Percentiles rank a stretch among this genome's conserved stretches.
Conservation (phyloP, 2,888 invertebrate genomes). For the Lapara coniferarum region DNA sequence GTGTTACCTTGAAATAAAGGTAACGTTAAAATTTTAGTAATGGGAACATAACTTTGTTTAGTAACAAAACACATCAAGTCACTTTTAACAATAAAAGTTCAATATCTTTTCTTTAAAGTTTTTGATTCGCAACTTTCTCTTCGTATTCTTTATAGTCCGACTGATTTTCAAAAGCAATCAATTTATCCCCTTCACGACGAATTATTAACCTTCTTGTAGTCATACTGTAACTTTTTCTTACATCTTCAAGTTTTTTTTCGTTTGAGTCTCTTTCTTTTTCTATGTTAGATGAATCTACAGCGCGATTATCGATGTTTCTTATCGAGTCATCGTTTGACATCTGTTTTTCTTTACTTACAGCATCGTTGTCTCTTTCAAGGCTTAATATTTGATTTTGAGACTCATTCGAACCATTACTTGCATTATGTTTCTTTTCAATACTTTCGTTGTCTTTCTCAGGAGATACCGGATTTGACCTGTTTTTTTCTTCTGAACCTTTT, state of each 20-base stretch:
- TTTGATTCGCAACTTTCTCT: slow-evolving; percentile 35
- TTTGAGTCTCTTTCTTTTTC: slow-evolving; percentile 31
- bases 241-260: background rate
- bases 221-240: slow-evolving; percentile 4
- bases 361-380: background rate
- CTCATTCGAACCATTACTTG: background rate
- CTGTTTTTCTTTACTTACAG: background rate
- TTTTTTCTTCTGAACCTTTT: slow-evolving; percentile 1
- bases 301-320: too few species aligned
- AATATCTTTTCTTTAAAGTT: slow-evolving; percentile 3
- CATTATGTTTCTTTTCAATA: background rate
- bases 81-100: background rate
- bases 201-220: slow-evolving; percentile 27
- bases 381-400: background rate
- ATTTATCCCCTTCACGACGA: slow-evolving; percentile 43
- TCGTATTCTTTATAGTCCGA: slow-evolving; percentile 55
- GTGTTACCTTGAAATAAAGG: too few species aligned
- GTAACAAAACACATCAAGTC: too few species aligned
- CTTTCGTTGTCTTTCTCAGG: background rate
- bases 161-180: slow-evolving; percentile 38
- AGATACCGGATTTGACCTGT: background rate
- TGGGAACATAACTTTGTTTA: too few species aligned
- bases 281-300: background rate
- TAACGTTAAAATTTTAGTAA: too few species aligned
- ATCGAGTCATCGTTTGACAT: background rate